Evolutionary conservation across 2,888 invertebrate species (phyloP).

Genomic region (Metalampra italica): DNA sequence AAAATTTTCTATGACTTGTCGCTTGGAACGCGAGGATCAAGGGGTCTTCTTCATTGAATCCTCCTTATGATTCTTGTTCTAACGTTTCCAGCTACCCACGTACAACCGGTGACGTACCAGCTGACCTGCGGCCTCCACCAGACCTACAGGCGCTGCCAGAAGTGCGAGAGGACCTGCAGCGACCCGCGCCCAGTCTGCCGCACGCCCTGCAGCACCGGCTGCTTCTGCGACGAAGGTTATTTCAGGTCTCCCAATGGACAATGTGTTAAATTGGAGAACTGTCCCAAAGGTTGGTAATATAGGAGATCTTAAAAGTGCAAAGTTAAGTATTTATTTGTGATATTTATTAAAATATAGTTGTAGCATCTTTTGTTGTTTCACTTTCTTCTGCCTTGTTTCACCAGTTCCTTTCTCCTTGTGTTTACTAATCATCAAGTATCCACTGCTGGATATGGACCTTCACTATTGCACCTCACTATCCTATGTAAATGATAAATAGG

Average conservation of each 20-base stretch:
- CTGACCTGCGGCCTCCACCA: constrained; percentile 39
- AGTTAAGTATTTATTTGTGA: not conserved
- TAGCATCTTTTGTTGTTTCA: constrained; percentile 1
- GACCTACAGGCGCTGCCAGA: constrained; percentile 38
- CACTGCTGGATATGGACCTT: too few relatives aligned
- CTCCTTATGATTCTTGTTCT: too few relatives aligned
- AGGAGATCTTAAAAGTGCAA: constrained; percentile 1
- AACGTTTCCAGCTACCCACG: constrained; percentile 2
- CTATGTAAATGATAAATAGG: too few relatives aligned
- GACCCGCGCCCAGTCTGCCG: constrained; percentile 36
- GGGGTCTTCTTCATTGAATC: too few relatives aligned
- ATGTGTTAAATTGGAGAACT: constrained; percentile 41
- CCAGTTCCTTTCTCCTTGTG: not conserved
- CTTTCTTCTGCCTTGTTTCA: not conserved
- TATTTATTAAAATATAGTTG: not conserved
- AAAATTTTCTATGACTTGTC: too few relatives aligned
- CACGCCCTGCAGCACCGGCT: constrained; percentile 45
- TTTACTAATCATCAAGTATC: too few relatives aligned
- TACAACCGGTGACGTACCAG: constrained; percentile 17
- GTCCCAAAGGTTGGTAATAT: constrained; percentile 40
- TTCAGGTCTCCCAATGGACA: constrained; percentile 38
- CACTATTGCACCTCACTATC: too few relatives aligned
- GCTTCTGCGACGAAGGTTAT: constrained; percentile 48
- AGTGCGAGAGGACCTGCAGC: constrained; percentile 45
- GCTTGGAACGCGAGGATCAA: too few relatives aligned